A percentile compares a stretch with the other conserved stretches of the same genome.
phyloP scores from a whole-genome alignment of 2,113 vertebrate species.

The Spea multiplicata region DNA sequence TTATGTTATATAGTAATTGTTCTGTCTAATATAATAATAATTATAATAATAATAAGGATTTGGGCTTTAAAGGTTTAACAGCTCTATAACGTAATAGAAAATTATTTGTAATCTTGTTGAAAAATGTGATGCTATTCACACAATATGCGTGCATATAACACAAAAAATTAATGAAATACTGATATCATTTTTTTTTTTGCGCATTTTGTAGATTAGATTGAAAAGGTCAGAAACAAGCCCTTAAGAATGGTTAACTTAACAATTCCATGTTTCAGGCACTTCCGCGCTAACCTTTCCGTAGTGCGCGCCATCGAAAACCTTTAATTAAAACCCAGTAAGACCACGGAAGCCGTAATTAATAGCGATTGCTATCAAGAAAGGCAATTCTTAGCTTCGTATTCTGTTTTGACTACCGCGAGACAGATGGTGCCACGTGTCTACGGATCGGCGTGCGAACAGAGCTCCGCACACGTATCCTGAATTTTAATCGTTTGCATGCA shows the following conservation, averaged over 20 bases:
- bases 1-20: too few relatives aligned
- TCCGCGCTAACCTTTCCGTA: constrained; percentile 13
- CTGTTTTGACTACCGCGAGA: constrained; percentile 23
- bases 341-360: constrained; percentile 33
- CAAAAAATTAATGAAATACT: too few relatives aligned
- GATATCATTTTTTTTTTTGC: neutral
- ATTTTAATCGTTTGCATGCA: neutral
- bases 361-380: constrained; percentile 34
- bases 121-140: too few relatives aligned
- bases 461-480: neutral
- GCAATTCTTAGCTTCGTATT: constrained; percentile 35
- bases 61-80: too few relatives aligned
- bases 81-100: too few relatives aligned
- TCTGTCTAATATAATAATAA: too few relatives aligned
- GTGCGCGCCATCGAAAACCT: constrained; percentile 14
- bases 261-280: constrained; percentile 4
- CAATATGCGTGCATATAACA: too few relatives aligned
- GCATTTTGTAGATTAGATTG: neutral
- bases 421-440: constrained; percentile 17
- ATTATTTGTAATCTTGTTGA: too few relatives aligned
- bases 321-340: constrained; percentile 40
- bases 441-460: neutral
- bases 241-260: constrained; percentile 3
- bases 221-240: neutral
- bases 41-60: too few relatives aligned